These are phyloP conservation scores for Nesoenas mayeri DNA, from an alignment of 2,113 vertebrate genomes.

Conservation along the genomic window DNA sequence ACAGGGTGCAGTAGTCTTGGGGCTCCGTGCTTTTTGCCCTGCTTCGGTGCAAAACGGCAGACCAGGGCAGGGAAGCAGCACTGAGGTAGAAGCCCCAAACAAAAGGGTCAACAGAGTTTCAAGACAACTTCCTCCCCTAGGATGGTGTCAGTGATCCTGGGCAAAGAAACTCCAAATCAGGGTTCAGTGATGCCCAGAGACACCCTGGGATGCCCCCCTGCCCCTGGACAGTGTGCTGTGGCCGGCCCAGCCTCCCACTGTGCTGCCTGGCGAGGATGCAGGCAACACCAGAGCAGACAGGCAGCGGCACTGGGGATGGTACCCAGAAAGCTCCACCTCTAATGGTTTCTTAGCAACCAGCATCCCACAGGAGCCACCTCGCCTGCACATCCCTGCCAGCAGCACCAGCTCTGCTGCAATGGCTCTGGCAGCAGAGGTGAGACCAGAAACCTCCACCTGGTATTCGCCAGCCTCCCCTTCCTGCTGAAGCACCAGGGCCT, in stretches of 20 bases:
- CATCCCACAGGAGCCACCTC: conserved; percentile 17
- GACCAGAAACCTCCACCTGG: not conserved
- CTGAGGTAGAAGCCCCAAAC: not conserved
- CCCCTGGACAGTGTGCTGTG: fast-evolving
- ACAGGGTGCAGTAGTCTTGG: not conserved
- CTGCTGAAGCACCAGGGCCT: fast-evolving
- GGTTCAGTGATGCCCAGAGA: not conserved
- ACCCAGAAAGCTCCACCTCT: conserved; percentile 50
- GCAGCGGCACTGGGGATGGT: not conserved
- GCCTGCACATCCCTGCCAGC: not conserved
- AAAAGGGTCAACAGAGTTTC: not conserved
- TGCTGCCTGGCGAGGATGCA: not conserved
- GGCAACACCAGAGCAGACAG: not conserved
- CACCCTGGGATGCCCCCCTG: not conserved
- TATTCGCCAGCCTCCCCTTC: not conserved
- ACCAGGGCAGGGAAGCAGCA: not conserved
- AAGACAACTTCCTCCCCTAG: not conserved
- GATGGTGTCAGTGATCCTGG: not conserved
- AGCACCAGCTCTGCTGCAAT: not conserved
- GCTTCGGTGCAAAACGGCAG: not conserved
- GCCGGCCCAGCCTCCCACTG: not conserved
- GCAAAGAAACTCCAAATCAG: not conserved
- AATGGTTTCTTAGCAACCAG: conserved; percentile 43
- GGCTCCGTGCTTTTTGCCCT: not conserved
- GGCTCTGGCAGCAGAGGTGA: not conserved